These are phyloP conservation scores for Danaus plexippus DNA, from an alignment of 1,140 invertebrate species.

Conservation along the genomic window DNA sequence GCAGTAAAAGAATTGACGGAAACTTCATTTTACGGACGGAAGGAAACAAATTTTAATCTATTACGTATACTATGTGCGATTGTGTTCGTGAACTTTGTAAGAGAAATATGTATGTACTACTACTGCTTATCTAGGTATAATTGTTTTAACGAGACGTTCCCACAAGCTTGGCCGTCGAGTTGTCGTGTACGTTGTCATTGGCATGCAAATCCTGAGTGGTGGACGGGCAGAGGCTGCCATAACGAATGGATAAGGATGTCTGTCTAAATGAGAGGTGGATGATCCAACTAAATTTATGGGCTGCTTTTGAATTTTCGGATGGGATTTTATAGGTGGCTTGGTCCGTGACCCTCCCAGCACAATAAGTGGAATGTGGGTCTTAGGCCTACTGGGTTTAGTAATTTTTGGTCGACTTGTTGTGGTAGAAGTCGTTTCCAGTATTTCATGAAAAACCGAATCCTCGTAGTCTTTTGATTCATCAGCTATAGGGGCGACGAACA, in stretches of 20 bases:
- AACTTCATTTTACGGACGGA: too few relatives aligned
- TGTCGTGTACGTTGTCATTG: constrained; percentile 30
- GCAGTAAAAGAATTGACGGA: too few relatives aligned
- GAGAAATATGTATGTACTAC: too few relatives aligned
- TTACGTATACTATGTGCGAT: too few relatives aligned
- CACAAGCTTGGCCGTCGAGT: constrained; percentile 36
- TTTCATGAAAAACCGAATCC: constrained; percentile 54
- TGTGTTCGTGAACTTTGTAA: too few relatives aligned
- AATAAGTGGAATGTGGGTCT: constrained; percentile 38
- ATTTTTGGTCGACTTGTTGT: constrained; percentile 24
- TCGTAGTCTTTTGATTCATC: constrained; percentile 55
- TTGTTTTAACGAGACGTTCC: constrained; percentile 41
- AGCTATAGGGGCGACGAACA: constrained; percentile 38
- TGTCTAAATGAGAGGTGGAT: constrained; percentile 37
- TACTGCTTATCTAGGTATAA: constrained; percentile 36
- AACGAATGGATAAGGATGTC: constrained; percentile 52
- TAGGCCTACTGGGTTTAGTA: constrained; percentile 17
- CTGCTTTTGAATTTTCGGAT: constrained; percentile 32
- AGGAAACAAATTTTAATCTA: too few relatives aligned
- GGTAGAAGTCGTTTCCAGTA: constrained; percentile 46
- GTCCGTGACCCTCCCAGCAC: constrained; percentile 42
- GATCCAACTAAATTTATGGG: constrained; percentile 46
- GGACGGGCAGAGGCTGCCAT: constrained; percentile 29
- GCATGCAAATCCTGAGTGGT: constrained; percentile 43
- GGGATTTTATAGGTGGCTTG: constrained; percentile 32